phyloP scores from a whole-genome alignment of 2,797 vertebrate species.

The Helicolenus hilgendorfi region DNA sequence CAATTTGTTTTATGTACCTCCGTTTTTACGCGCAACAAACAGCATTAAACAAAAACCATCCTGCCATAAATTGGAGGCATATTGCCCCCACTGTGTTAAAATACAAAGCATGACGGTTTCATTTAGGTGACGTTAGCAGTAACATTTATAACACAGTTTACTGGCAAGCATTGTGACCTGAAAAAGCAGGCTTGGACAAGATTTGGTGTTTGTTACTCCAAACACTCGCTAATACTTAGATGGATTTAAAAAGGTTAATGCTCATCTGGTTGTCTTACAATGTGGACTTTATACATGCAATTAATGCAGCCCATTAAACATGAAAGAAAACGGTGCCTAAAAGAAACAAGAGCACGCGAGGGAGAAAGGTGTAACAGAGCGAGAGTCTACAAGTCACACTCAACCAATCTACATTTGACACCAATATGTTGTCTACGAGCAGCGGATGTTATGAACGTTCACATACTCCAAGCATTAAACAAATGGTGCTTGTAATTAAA shows the following conservation, averaged over 20 bases:
- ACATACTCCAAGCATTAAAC: constrained; percentile 14
- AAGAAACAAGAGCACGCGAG: background rate
- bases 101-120: constrained; percentile 4
- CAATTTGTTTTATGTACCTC: constrained; percentile 13
- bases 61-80: constrained; percentile 1
- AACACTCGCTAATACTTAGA: background rate
- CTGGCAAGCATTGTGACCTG: constrained; percentile 17
- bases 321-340: background rate
- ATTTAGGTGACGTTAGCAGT: background rate
- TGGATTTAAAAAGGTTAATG: constrained; percentile 1
- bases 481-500: constrained; percentile 53
- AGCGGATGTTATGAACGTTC: constrained; percentile 23
- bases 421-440: constrained; percentile 3
- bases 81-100: background rate
- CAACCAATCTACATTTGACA: constrained; percentile 2
- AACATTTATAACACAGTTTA: constrained; percentile 8
- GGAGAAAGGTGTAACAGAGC: background rate
- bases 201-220: background rate
- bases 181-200: constrained; percentile 5
- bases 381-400: background rate
- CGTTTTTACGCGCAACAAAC: background rate
- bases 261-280: constrained; percentile 7
- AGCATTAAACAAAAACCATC: constrained; percentile 2
- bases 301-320: constrained; percentile 18
- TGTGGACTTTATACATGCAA: constrained; percentile 1